These are phyloP conservation scores for Coturnix japonica DNA, from an alignment of 2,113 vertebrate species.

Conservation along the genomic window DNA sequence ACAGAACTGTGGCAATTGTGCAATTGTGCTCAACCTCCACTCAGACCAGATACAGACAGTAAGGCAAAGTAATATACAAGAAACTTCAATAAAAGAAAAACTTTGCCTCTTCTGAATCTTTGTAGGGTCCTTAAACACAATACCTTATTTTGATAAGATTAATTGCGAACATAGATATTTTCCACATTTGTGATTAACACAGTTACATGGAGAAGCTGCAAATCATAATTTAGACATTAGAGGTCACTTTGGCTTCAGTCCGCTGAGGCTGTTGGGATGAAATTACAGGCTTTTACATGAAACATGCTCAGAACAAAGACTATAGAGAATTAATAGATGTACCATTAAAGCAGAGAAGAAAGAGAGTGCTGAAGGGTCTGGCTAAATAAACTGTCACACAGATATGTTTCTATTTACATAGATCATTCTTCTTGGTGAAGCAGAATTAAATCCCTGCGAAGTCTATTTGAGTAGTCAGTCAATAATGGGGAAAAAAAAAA, in stretches of 20 bases:
- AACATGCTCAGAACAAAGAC: fast-evolving
- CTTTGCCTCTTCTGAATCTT: not conserved
- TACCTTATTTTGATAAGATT: not conserved
- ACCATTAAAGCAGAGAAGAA: not conserved
- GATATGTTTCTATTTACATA: not conserved
- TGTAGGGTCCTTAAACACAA: not conserved
- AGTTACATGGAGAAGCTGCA: not conserved
- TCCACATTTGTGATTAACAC: not conserved
- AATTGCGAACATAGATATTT: not conserved
- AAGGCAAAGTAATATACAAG: not conserved
- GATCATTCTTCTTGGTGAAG: not conserved
- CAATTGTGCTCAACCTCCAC: not conserved
- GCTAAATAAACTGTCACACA: not conserved
- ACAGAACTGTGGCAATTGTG: fast-evolving
- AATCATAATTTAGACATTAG: not conserved
- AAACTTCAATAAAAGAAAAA: not conserved
- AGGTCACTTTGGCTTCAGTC: not conserved
- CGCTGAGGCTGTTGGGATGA: not conserved
- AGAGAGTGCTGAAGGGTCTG: not conserved
- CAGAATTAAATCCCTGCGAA: not conserved
- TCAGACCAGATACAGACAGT: not conserved
- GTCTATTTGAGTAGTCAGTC: not conserved
- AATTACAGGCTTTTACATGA: not conserved
- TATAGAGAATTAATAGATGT: not conserved
- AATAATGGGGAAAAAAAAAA: not conserved